Evolutionary conservation across 2,888 invertebrate species (phyloP), one percentile per base, ranked within the genome.

Genomic region (Caradrina kadenii): DNA sequence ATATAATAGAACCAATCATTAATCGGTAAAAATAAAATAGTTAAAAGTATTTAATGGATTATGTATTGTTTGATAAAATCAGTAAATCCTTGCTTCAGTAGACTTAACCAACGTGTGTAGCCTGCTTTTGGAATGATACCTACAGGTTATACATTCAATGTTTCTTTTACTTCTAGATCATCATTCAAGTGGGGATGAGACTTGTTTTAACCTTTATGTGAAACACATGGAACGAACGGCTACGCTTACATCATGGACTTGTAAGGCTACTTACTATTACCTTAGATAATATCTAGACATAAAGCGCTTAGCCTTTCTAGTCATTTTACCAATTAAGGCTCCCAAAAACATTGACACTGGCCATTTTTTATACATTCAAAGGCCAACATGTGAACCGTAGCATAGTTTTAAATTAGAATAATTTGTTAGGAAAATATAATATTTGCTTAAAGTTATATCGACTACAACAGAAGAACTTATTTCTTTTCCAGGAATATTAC

Each of bases 91-190:
- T 26, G 11, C 21, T 7, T 45, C 15, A 39, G 10, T 73, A 73
- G n/a, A 53, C 53, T 58, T 21, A 26, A 31, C 19, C 10, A 10
- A 39, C 17, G 39, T 31, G 31, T n/a, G 31, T 45, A 60, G 39
- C 49, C 49, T 49, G n/a, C n/a, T 42, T 68, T 69, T 31, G 22
- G n/a, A 50, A 75, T 35, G n/a, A 45, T 19, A 39, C 45, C 49
- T 59, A 10, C 31, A 31, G 54, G 49, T 59, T 45, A 74, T 45
- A 59, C 49, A 75, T 45, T 60, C 45, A 13, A 31, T 59, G 42
- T 73, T 73, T 67, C 59, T 73, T 71, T 73, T 74, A 50, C 55
- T 76, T 70, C 55, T 77, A 60, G 52, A 61, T 56, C 48, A 8
- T 15, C 42, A 65, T 50, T 49, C 35, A 50, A 35, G 49, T 75